Evolutionary conservation across 2,113 vertebrate genomes (phyloP).

Genomic region (Rutilus rutilus): DNA sequence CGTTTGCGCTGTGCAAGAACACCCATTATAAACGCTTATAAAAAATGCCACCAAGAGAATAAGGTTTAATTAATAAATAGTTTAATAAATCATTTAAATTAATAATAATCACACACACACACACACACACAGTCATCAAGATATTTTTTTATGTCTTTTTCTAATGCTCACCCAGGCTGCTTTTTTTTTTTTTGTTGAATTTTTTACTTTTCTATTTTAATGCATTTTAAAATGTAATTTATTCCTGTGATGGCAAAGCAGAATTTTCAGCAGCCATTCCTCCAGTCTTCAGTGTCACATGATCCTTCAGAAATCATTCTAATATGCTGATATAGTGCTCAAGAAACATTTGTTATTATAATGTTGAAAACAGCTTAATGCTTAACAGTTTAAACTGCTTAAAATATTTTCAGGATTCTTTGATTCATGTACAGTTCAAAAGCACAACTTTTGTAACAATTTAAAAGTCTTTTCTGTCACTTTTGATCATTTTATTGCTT

Average conservation of each 20-base stretch:
- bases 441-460: not conserved
- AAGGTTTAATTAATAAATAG: not conserved
- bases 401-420: not conserved
- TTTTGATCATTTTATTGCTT: not conserved
- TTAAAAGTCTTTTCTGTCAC: not conserved
- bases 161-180: not conserved
- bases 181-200: too few species aligned
- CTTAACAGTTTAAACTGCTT: not conserved
- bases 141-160: not conserved
- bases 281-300: not conserved
- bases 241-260: not conserved
- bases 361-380: not conserved
- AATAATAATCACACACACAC: not conserved
- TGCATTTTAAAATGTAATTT: not conserved
- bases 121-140: not conserved
- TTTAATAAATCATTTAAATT: not conserved
- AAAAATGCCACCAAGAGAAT: not conserved
- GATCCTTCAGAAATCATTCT: not conserved
- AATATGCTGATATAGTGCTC: not conserved
- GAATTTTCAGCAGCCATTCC: not conserved
- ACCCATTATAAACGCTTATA: not conserved
- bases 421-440: not conserved
- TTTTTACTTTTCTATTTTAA: not conserved
- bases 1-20: not conserved
- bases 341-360: not conserved